Base-by-base conservation (phyloP, 2,113 vertebrate genomes). In the Sigmodon hispidus region DNA sequence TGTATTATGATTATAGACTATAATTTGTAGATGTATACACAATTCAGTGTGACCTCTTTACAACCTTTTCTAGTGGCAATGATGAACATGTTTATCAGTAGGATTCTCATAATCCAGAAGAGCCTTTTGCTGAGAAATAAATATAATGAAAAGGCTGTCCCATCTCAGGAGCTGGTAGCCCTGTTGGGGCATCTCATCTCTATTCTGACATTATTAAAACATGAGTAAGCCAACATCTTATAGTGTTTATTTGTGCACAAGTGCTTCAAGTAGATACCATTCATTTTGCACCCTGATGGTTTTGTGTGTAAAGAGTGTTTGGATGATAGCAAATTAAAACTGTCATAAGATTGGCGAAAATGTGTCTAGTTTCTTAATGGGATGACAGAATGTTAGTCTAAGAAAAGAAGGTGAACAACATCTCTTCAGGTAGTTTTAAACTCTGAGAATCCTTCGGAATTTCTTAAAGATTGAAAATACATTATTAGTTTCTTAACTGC, bases 361-460 rank as follows among this genome's bases (percentile, higher is more conserved):
- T n/a, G 5, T 45, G 40, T 85, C 17, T 81, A 40, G 3, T 90
- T 96, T 92, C 40, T 95, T 48, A 70, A 26, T 72, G 70, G 17
- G 11, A 96, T 91, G 61, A 89, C 7, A 91, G 95, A 87, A 94
- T 24, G 9, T 91, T 83, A 93, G 43, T 89, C 17, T 26, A 75
- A 79, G 59, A 88, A 16, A 11, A 69, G 55, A 89, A 63, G 22
- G 3, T 59, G 1, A 36, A 61, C 43, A 45, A 43, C 45, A 69
- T 63, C 72, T 69, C 26, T 89, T 89, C 87, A 9, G 83, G 80
- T 80, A 17, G 0, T 80, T 96, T 24, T 80, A 43, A 90, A 87
- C 6, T 26, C 11, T 84, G 31, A 0, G 22, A 81, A 59, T 61
- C 13, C 8, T 87, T 95, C 95, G 61, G 21, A 88, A 92, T 50